Evolutionary conservation across 2,797 vertebrate genomes (phyloP), one percentile per base, ranked within the genome.

Genomic region (Typhlichthys subterraneus): DNA sequence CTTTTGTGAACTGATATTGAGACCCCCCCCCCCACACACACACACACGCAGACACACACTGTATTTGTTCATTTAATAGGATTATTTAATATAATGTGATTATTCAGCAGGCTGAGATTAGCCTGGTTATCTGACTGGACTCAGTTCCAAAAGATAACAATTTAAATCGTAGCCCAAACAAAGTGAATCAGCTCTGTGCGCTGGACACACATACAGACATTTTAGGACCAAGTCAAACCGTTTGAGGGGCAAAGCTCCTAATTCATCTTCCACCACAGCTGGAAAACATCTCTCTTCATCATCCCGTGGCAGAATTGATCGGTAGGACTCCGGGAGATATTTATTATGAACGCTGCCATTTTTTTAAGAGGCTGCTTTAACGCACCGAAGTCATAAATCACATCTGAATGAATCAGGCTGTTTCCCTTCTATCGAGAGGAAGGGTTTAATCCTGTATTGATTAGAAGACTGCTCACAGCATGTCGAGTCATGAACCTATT

Each of bases 301-400:
- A 63, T 77, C 85, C 84, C 85, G 69, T n/a, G 77, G 83, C 67
- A 61, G 70, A 87, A 92, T 92, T 90, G 91, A 93, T 93, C 87
- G 77, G 83, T 82, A 53, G 86, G 80, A 79, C 85, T 87, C 87
- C 83, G 85, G 85, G 89, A 88, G 86, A 83, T 90, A 93, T 92
- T 92, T 91, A 92, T 91, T 89, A 91, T 88, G 82, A 90, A 91
- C 89, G 82, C 79, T 86, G 86, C 85, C 75, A 87, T 87, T 91
- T 90, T 90, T 90, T 86, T 87, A 90, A 85, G 69, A 58, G 77
- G 69, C 77, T 80, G 75, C 87, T 91, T 88, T 80, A 89, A 88
- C 23, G 86, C 59, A 75, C 87, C 81, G 67, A 79, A n/a, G 73
- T 78, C 84, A 91, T 92, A 92, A 91, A 91, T 92, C 91, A 91